These are phyloP conservation scores for Calyptomena viridis DNA, from an alignment of 2,113 vertebrate species.

Conservation along the genomic window DNA sequence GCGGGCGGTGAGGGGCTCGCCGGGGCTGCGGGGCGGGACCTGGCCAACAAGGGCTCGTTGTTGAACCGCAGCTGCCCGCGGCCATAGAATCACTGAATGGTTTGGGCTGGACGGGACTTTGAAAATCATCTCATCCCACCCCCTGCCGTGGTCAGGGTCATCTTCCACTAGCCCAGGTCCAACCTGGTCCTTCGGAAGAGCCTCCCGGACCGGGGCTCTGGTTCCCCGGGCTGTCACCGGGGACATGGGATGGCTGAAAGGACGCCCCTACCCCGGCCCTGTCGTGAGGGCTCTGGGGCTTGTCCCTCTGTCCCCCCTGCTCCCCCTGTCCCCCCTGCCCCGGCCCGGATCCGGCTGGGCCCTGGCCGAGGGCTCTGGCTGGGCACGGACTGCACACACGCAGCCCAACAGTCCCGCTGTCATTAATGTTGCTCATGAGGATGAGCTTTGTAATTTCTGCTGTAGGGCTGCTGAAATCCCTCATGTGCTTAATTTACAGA, in stretches of 20 bases:
- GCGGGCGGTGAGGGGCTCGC: background rate
- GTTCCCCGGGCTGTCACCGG: accelerated
- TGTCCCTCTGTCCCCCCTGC: too few species aligned
- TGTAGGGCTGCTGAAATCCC: background rate
- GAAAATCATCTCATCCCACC: background rate
- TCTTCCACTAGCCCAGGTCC: background rate
- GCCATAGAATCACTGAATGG: too few species aligned
- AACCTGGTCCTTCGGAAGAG: too few species aligned
- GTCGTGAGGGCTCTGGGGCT: too few species aligned
- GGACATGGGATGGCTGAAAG: background rate
- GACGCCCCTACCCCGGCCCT: too few species aligned
- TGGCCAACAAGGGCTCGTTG: too few species aligned
- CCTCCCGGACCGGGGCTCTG: too few species aligned
- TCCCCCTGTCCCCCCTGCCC: too few species aligned
- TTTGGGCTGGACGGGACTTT: background rate
- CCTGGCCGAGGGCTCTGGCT: too few species aligned
- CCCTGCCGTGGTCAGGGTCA: background rate
- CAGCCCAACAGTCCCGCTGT: accelerated
- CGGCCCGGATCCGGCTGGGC: too few species aligned
- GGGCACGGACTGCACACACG: too few species aligned
- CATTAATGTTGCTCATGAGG: accelerated
- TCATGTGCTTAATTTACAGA: background rate
- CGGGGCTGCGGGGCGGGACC: background rate
- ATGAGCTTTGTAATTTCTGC: accelerated
- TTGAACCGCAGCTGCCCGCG: background rate